These are phyloP conservation scores for Onthophagus sagittarius DNA, from an alignment of 2,888 invertebrate genomes.

Conservation along the genomic window DNA sequence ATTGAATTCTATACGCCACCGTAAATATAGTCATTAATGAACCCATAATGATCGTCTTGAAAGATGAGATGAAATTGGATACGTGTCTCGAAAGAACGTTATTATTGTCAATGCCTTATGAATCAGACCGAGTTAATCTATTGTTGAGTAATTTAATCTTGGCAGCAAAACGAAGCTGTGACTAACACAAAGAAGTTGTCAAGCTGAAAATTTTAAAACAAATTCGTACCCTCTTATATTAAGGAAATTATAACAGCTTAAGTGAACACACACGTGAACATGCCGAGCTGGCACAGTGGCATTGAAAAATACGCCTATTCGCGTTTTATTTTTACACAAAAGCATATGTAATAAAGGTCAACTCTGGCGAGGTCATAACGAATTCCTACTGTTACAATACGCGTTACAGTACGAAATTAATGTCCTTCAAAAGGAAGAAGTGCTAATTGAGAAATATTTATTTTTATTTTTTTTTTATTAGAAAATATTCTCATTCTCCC, in stretches of 20 bases:
- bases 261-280: background rate
- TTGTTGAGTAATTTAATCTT: background rate
- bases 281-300: slow-evolving; percentile 17
- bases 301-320: slow-evolving; percentile 23
- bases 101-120: background rate
- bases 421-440: background rate
- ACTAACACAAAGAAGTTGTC: background rate
- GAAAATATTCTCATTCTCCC: too few relatives aligned
- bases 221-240: background rate
- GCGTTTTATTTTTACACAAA: slow-evolving; percentile 24
- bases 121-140: background rate
- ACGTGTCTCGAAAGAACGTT: background rate
- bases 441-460: background rate
- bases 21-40: background rate
- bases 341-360: slow-evolving; percentile 25
- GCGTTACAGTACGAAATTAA: background rate
- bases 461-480: too few relatives aligned
- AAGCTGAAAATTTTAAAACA: background rate
- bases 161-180: background rate
- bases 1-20: background rate
- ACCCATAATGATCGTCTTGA: background rate
- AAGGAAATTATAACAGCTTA: background rate
- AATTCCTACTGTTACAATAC: slow-evolving; percentile 15
- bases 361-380: slow-evolving; percentile 21
- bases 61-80: background rate